Base-by-base conservation (phyloP, 2,113 vertebrate species). In the Paramisgurnus dabryanus region DNA sequence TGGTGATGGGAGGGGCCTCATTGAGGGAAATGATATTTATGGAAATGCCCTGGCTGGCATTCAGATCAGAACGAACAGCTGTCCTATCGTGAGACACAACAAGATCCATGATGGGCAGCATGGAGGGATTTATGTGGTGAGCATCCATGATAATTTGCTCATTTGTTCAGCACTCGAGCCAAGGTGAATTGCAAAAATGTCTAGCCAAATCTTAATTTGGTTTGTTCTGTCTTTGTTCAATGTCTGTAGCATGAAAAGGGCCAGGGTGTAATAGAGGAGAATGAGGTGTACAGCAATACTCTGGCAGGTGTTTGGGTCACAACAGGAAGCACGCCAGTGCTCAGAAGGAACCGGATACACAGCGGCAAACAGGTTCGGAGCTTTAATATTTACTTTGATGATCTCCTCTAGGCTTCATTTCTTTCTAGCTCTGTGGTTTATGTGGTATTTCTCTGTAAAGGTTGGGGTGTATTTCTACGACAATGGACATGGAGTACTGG, bases 381-480 rank as follows among this genome's bases (percentile, higher is more conserved):
- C 10, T 17, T 68, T n/a, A 18, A 17, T 15, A 64, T 34, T 34
- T 34, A 7, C 1, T 60, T 58, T 0, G 2, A 34, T 34, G 27
- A 18, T 47, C 34, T 74, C n/a, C 12, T 49, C 3, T 47, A 2
- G 8, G 40, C 10, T 66, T 40, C 22, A 55, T 50, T 34, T 45
- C 5, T 7, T 17, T 27, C 17, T 3, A 80, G 86, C 90, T 34
- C 5, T 12, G 5, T 10, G 3, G n/a, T 7, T 47, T 11, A 61
- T 65, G 11, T 34, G 66, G 9, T 64, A 50, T 75, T 53, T 70
- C 11, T 77, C 60, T 80, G 47, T 11, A 57, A 76, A 99, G 98
- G 98, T 99, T 82, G 98, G 98, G 73, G 98, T 99, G 87, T 99
- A 99, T 91, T 99, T 99, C 87, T 99, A 99, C 87, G 98, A 99